A percentile compares a stretch with the other conserved stretches of the same genome.
These are phyloP conservation scores for Ornithorhynchus anatinus DNA, from an alignment of 2,113 vertebrate genomes.

Conservation along the genomic window DNA sequence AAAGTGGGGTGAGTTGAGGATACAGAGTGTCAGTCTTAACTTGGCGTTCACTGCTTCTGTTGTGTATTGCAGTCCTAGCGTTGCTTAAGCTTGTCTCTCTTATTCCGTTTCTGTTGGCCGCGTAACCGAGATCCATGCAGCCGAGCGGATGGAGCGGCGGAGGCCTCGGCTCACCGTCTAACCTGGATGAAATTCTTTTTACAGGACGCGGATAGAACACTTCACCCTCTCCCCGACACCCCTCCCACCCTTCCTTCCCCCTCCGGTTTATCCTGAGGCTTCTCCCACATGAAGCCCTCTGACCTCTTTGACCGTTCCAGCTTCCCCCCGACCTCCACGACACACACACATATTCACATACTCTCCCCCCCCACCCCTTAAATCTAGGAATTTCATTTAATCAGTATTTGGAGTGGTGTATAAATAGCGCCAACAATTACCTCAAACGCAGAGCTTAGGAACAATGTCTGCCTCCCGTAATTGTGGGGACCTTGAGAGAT, in stretches of 20 bases:
- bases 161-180: constrained; percentile 1
- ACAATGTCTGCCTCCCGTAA: background rate
- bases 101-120: constrained; percentile 28
- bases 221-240: constrained; percentile 23
- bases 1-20: constrained; percentile 42
- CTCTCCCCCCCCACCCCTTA: no score
- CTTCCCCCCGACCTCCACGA: constrained; percentile 9
- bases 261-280: no score
- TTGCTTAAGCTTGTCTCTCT: constrained; percentile 43
- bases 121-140: constrained; percentile 9
- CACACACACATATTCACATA: no score
- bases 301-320: constrained; percentile 10
- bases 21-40: constrained; percentile 17
- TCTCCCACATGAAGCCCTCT: constrained; percentile 6
- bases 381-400: no score
- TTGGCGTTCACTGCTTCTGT: constrained; percentile 33
- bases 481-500: background rate
- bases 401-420: background rate
- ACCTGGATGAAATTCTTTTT: constrained; percentile 2
- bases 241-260: no score
- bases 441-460: background rate
- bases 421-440: background rate
- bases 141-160: constrained; percentile 4
- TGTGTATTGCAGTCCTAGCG: constrained; percentile 33
- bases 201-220: background rate